Evolutionary conservation across 2,113 vertebrate genomes (phyloP), one percentile per base, ranked within the genome.

Genomic region (Grammomys surdaster): DNA sequence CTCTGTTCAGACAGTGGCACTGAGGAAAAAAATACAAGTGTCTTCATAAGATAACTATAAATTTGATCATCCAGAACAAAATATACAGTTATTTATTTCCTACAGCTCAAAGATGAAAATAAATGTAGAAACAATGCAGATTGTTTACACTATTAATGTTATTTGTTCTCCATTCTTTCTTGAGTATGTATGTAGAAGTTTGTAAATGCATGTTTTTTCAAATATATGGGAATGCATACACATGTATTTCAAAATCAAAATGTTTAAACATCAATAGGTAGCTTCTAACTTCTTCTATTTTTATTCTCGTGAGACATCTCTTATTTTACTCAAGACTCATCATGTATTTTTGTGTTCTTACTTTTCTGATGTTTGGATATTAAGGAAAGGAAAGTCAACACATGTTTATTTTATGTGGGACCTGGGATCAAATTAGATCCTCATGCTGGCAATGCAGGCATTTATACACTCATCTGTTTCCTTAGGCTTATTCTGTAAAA

Each of bases 141-240:
- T 60, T 81, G 4, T 60, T 56, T 60, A 40, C 5, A 60, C 13
- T 58, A 16, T 7, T 24, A 26, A 3, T 7, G 40, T 40, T 60
- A 40, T n/a, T n/a, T 82, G 5, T 11, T 40, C 54, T 17, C 58
- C 5, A 26, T 58, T 58, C 5, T 54, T 40, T 26, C 80, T 26
- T 26, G 54, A 11, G 20, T 26, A 14, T 58, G 0, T 82, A 20
- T n/a, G 4, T 58, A 13, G 36, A 22, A 81, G 20, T 24, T 58
- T 82, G 5, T 26, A 58, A 26, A 26, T 13, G 54, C 5, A 20
- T 40, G 5, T 11, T 58, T 58, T 24, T 58, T 4, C 33, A 56
- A 33, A n/a, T n/a, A 10, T n/a, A n/a, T 58, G 33, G 19, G 5
- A n/a, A 22, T 2, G 11, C 2, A 10, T 58, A 11, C 1, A 12